Evolutionary conservation across 2,797 vertebrate genomes (phyloP), one percentile per base, ranked within the genome.

Genomic region (Muraenolepis orangiensis): DNA sequence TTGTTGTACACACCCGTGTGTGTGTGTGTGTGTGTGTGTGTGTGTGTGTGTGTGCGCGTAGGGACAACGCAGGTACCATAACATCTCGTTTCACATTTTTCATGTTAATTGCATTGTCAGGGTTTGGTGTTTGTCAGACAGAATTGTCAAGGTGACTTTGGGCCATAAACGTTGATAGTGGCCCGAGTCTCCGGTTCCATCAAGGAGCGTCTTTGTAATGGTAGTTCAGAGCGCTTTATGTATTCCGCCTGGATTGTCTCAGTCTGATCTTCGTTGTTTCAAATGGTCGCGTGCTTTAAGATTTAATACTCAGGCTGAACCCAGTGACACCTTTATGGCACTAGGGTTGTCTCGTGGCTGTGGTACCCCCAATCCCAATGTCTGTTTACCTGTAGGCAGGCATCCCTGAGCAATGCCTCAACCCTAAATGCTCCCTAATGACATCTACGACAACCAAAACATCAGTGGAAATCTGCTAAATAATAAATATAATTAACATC

Each of bases 61-160:
- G 68, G 40, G 70, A 34, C n/a, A n/a, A n/a, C 1, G 64, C 69
- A 71, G 84, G 85, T 77, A 51, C 80, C 83, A 84, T 82, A 86
- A 88, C 79, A 77, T 73, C 87, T 79, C 71, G 88, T 87, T 84
- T 86, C 87, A 82, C 90, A 91, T 92, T 91, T 87, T 85, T 93
- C 91, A 88, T 88, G 86, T 86, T 91, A 91, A 93, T 91, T 90
- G 84, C 84, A 74, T 88, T 92, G 90, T 90, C 90, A 88, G 81
- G 85, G 72, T 85, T 84, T 34, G 70, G 13, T 80, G 70, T 81
- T 74, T 75, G 84, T 76, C 82, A 85, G 80, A 82, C 82, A 82
- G 78, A 80, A 75, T 75, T 85, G 86, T 79, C 84, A 87, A 89
- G 88, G 87, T 89, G 86, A 90, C 84, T 80, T 81, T 83, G 73